Evolutionary conservation across 2,113 vertebrate species (phyloP).

Genomic region (Alouatta palliata): DNA sequence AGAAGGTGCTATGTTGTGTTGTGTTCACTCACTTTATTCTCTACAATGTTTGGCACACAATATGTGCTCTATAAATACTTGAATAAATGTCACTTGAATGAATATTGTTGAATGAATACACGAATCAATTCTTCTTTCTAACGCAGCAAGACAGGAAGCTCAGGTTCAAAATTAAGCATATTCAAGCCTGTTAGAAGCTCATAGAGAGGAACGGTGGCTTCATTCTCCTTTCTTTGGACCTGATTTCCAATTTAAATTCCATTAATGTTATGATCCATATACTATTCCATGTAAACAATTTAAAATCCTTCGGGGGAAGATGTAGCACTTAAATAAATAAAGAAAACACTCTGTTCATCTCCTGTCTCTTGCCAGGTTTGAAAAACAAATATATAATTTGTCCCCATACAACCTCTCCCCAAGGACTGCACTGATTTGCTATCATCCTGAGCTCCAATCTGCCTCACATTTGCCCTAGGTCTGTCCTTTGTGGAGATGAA

Average conservation of each 20-base stretch:
- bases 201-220: not conserved
- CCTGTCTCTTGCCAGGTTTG: not conserved
- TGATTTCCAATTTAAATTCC: slow-evolving; percentile 29
- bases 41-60: not conserved
- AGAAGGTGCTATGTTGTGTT: not conserved
- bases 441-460: not conserved
- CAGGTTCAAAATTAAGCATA: not conserved
- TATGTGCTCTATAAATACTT: not conserved
- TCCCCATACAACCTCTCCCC: not conserved
- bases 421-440: not conserved
- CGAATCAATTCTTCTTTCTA: not conserved
- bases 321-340: not conserved
- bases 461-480: not conserved
- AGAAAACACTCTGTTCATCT: not conserved
- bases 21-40: not conserved
- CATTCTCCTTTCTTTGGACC: not conserved
- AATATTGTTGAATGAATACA: not conserved
- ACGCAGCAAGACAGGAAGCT: not conserved
- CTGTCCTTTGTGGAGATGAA: not conserved
- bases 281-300: not conserved
- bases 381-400: not conserved
- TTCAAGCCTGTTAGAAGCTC: not conserved
- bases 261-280: not conserved
- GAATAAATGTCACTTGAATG: not conserved
- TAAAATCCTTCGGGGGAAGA: not conserved